Conservation (phyloP, 2,113 vertebrate species). For the Euleptes europaea region DNA sequence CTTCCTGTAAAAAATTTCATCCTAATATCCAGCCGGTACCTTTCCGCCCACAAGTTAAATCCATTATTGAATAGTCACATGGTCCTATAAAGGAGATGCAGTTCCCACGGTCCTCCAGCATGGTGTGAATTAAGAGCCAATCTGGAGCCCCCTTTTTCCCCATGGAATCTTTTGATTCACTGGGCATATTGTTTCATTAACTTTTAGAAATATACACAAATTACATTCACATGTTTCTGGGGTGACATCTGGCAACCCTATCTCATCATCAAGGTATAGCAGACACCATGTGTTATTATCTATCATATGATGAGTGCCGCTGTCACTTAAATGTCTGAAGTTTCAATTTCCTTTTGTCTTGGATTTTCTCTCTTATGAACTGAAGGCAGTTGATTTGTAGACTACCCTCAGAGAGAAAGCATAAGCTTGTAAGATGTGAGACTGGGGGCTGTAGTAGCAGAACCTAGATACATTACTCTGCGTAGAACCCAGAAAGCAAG, state of each 20-base stretch:
- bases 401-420: background rate
- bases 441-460: no score
- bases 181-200: background rate
- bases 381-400: background rate
- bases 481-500: no score
- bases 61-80: background rate
- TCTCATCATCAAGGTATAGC: background rate
- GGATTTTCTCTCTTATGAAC: background rate
- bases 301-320: background rate
- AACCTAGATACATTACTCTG: no score
- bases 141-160: background rate
- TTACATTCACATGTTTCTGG: background rate
- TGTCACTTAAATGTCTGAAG: background rate
- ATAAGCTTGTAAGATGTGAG: background rate
- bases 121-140: background rate
- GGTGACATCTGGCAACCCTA: background rate
- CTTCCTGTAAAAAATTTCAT: no score
- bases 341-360: background rate
- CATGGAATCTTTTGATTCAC: background rate
- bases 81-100: background rate
- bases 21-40: no score
- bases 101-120: background rate
- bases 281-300: background rate
- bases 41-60: no score
- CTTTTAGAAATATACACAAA: background rate